Evolutionary conservation across 2,888 invertebrate genomes (phyloP).

Genomic region (Octonoba sinensis): DNA sequence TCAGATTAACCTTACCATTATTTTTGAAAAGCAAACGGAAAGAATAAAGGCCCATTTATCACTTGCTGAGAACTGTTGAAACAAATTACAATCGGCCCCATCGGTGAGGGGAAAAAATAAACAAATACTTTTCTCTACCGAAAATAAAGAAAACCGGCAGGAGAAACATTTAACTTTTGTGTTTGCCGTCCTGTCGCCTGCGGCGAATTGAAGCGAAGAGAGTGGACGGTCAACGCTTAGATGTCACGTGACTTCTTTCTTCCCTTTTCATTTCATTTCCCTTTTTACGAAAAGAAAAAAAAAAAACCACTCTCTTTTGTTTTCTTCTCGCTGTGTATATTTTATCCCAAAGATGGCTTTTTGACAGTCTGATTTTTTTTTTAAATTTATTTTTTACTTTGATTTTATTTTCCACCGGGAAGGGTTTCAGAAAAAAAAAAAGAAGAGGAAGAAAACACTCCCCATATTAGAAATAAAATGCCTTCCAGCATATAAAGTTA

Average conservation of each 20-base stretch:
- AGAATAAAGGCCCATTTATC: slow-evolving; percentile 5
- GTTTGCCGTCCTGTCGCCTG: slow-evolving; percentile 27
- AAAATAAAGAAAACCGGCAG: not conserved
- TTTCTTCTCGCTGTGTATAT: slow-evolving; percentile 38
- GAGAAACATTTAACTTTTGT: slow-evolving; percentile 39
- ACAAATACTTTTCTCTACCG: slow-evolving; percentile 10
- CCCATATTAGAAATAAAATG: slow-evolving; percentile 51
- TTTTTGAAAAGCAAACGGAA: slow-evolving; percentile 1
- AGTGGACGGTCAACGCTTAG: slow-evolving; percentile 4
- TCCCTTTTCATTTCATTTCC: slow-evolving; percentile 35
- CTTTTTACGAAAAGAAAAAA: slow-evolving; percentile 16
- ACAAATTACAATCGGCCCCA: slow-evolving; percentile 11
- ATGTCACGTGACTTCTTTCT: slow-evolving; percentile 21
- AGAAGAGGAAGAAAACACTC: slow-evolving; percentile 12
- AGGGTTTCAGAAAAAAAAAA: not conserved
- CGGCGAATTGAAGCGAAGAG: slow-evolving; percentile 17
- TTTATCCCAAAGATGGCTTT: slow-evolving; percentile 30
- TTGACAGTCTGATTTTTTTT: slow-evolving; percentile 34
- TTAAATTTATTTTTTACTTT: not conserved
- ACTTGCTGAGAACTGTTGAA: slow-evolving; percentile 3
- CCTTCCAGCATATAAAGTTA: slow-evolving; percentile 48
- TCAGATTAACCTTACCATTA: slow-evolving; percentile 5
- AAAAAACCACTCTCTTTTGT: slow-evolving; percentile 13
- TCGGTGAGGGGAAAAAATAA: slow-evolving; percentile 4
- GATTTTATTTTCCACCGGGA: not conserved